These are phyloP conservation scores for Semotilus atromaculatus DNA, from an alignment of 2,797 vertebrate species.

Conservation along the genomic window DNA sequence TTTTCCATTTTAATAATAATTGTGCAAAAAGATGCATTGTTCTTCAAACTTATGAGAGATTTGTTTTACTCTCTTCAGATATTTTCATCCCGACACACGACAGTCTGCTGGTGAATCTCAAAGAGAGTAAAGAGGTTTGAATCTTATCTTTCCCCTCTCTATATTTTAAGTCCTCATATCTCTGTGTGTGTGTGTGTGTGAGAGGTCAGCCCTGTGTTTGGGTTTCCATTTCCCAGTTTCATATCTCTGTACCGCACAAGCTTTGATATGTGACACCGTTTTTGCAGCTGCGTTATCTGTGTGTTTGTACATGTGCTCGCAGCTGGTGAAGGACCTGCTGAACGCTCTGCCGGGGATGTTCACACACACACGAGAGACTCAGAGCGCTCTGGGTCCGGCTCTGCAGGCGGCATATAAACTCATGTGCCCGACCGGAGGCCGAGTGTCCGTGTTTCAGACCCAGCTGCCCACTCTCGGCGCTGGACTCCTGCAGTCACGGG, in stretches of 20 bases:
- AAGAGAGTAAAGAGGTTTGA: conserved; percentile 93
- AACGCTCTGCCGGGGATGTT: conserved; percentile 91
- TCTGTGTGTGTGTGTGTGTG: not conserved
- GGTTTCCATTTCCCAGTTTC: conserved; percentile 10
- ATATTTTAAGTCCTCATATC: not conserved
- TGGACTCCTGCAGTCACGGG: conserved; percentile 89
- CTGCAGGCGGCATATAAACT: conserved; percentile 95
- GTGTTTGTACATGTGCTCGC: conserved; percentile 31
- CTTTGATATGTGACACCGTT: not conserved
- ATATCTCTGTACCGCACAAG: not conserved
- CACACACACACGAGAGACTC: conserved; percentile 89
- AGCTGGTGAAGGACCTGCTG: conserved; percentile 94
- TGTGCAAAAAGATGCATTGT: not conserved
- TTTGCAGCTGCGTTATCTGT: conserved; percentile 45
- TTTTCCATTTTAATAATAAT: not conserved
- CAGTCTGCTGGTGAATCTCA: conserved; percentile 94
- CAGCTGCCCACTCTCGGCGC: conserved; percentile 92
- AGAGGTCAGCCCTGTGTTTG: not conserved
- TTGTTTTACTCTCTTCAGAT: conserved; percentile 76
- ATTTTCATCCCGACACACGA: conserved; percentile 95
- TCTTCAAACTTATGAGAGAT: not conserved
- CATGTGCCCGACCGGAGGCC: conserved; percentile 94
- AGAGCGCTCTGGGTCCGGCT: conserved; percentile 93
- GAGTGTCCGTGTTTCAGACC: conserved; percentile 94
- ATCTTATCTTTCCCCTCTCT: not conserved